Evolutionary conservation across 35 echinoderm and acorn worm species (phyloP).

Genomic region (Hemicentrotus pulcherrimus): DNA sequence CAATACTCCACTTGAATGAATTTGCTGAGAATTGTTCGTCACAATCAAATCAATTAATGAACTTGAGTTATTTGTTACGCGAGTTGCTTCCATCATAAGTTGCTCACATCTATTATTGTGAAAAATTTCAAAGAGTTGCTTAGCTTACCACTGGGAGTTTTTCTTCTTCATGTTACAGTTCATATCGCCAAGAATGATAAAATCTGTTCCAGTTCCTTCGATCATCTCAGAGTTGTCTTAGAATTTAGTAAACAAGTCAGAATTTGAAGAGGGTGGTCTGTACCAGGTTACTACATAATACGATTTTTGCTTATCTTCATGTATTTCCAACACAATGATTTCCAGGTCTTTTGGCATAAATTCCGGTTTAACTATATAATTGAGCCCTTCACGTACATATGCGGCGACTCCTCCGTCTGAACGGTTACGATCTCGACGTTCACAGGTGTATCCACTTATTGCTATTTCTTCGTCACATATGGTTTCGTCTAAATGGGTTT

Average conservation of each 20-base stretch:
- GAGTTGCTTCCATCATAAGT: background rate
- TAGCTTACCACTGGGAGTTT: background rate
- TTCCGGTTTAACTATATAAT: background rate
- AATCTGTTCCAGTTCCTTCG: background rate
- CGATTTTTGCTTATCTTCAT: background rate
- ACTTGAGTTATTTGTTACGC: constrained; percentile 9
- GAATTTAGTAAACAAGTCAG: background rate
- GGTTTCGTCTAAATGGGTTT: background rate
- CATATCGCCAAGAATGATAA: background rate
- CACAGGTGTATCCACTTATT: background rate
- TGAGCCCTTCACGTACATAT: background rate
- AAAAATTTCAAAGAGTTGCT: background rate
- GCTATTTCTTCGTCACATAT: background rate
- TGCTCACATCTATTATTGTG: background rate
- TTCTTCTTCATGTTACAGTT: background rate
- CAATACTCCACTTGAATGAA: background rate
- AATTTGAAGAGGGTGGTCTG: constrained; percentile 6
- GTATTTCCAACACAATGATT: background rate
- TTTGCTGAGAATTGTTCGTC: background rate
- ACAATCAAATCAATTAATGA: constrained; percentile 1
- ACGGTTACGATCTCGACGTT: background rate
- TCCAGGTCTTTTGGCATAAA: background rate
- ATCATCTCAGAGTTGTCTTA: background rate
- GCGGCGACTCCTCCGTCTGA: background rate
- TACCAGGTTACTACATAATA: background rate